A percentile compares a stretch with the other conserved stretches of the same genome.
Conservation (phyloP, 2,797 vertebrate species). For the Hyperoplus lanceolatus region DNA sequence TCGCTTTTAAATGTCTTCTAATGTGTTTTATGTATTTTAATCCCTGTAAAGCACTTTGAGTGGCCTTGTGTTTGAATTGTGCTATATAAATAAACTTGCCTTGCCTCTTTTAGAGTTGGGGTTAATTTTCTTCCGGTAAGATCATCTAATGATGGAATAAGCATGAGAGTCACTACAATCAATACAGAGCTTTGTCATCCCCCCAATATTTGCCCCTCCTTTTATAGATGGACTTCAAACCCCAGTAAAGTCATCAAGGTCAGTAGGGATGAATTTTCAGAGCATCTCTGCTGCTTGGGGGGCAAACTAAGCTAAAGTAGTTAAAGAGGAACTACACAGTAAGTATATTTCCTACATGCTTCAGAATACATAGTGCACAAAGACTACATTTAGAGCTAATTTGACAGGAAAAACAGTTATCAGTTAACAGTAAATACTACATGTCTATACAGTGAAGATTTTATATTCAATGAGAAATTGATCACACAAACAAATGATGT, state of each 20-base stretch:
- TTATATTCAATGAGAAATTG: neutral
- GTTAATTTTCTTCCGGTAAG: no score
- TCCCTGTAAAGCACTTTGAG: no score
- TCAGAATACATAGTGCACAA: neutral
- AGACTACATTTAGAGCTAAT: neutral
- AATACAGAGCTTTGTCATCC: neutral
- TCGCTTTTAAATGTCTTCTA: no score
- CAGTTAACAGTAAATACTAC: neutral
- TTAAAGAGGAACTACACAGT: no score
- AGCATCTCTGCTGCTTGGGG: neutral
- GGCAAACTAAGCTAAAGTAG: no score
- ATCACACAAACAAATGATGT: neutral
- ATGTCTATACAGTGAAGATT: neutral
- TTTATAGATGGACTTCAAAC: neutral
- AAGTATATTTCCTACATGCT: neutral
- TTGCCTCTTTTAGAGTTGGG: neutral
- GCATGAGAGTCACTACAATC: neutral
- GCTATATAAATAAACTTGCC: no score
- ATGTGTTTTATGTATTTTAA: no score
- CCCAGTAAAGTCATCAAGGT: neutral
- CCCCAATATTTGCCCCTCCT: neutral
- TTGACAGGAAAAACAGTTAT: neutral
- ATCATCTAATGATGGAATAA: neutral
- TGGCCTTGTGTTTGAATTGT: no score
- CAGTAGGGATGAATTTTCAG: no score